Conservation (phyloP, 2,113 vertebrate species). For the Trachemys scripta region DNA sequence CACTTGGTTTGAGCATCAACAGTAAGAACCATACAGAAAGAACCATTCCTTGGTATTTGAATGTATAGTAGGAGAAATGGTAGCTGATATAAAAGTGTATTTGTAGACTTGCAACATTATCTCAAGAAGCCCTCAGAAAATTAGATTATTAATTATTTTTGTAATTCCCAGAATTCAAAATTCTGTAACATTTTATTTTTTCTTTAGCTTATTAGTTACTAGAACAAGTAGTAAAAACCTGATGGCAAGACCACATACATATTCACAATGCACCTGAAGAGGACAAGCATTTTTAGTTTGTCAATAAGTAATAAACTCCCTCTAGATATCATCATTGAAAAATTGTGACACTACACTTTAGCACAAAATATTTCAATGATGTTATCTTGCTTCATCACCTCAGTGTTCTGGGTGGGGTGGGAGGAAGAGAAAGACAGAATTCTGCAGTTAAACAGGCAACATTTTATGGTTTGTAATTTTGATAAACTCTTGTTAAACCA, state of each 20-base stretch:
- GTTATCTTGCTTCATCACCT: neutral
- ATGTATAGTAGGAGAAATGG: neutral
- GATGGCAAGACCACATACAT: accelerated
- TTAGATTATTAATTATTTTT: neutral
- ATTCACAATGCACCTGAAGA: neutral
- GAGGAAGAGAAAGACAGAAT: neutral
- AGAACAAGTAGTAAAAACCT: accelerated
- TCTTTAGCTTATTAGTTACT: neutral
- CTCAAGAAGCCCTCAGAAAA: neutral
- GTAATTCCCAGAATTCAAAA: neutral
- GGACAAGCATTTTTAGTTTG: neutral
- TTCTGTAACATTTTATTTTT: neutral
- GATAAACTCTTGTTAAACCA: neutral
- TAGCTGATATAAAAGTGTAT: neutral
- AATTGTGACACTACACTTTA: neutral
- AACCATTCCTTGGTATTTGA: neutral
- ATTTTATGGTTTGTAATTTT: neutral
- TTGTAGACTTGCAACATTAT: neutral
- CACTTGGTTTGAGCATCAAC: neutral
- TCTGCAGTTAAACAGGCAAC: neutral
- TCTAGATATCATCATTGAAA: neutral
- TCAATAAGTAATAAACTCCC: neutral
- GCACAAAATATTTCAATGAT: neutral
- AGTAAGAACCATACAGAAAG: neutral
- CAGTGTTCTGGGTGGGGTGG: neutral